Conservation (phyloP, 2,797 vertebrate species). For the Sparidentex hasta region DNA sequence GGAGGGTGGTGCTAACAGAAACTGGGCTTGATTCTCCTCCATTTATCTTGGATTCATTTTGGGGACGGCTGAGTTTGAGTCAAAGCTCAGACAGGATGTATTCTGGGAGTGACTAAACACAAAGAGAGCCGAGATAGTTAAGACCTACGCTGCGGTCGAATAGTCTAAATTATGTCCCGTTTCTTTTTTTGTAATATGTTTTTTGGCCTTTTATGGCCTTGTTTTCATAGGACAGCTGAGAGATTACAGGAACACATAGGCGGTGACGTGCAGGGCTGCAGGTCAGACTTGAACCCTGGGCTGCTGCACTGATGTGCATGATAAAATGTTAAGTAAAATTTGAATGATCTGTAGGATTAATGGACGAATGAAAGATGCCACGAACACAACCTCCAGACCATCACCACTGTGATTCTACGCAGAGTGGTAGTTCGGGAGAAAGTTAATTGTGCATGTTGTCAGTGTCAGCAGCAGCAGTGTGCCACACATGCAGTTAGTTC, state of each 20-base stretch:
- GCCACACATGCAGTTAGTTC: neutral
- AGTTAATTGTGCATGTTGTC: neutral
- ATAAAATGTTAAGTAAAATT: neutral
- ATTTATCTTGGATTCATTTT: no score
- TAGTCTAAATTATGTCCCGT: no score
- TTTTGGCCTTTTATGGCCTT: no score
- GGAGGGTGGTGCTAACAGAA: constrained; percentile 8
- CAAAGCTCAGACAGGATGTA: neutral
- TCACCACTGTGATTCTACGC: neutral
- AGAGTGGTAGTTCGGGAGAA: neutral
- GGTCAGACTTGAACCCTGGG: no score
- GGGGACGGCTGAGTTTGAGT: neutral
- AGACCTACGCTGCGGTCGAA: no score
- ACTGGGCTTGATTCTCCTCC: neutral
- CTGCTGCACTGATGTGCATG: no score
- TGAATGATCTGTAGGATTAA: neutral
- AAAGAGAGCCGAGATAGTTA: neutral
- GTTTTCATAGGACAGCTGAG: no score
- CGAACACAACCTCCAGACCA: neutral
- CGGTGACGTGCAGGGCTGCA: no score
- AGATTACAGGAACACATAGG: no score
- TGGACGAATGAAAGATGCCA: neutral
- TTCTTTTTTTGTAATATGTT: no score
- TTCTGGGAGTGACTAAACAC: neutral
- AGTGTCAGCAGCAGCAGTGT: neutral